Conservation (phyloP, 1,140 invertebrate species). For the Eriosoma lanigerum region DNA sequence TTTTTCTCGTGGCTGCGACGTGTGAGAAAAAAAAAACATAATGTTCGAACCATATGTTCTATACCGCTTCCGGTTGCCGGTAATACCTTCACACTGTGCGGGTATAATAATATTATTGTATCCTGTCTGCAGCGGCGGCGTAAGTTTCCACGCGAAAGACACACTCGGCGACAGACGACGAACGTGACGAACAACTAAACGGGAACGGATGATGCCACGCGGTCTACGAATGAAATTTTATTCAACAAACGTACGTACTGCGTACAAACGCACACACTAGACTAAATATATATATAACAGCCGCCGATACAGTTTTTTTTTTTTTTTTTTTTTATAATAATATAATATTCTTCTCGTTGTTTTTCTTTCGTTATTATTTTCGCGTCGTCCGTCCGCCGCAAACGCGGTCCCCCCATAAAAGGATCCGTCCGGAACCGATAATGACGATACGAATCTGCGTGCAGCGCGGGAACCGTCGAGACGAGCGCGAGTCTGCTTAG, state of each 20-base stretch:
- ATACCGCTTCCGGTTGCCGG: slow-evolving; percentile 1
- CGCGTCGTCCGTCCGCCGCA: background rate
- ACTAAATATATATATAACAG: background rate
- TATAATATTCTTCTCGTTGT: background rate
- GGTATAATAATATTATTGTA: too few species aligned
- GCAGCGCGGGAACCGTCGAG: background rate
- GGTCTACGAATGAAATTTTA: slow-evolving; percentile 24
- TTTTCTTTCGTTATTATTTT: slow-evolving; percentile 46
- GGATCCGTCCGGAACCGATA: slow-evolving; percentile 35
- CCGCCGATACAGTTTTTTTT: slow-evolving; percentile 19
- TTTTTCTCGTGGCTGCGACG: too few species aligned
- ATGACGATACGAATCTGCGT: background rate
- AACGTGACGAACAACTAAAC: slow-evolving; percentile 5
- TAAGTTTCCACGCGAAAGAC: background rate
- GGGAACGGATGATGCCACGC: slow-evolving; percentile 41
- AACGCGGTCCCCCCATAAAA: slow-evolving; percentile 26
- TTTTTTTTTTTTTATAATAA: background rate
- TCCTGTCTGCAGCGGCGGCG: background rate
- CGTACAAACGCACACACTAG: background rate
- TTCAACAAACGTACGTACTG: slow-evolving; percentile 35
- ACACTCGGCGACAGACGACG: background rate
- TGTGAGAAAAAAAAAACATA: too few species aligned
- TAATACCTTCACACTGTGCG: too few species aligned
- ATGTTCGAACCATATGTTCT: too few species aligned
- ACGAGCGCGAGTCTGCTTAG: background rate